Evolutionary conservation across 2,113 vertebrate species (phyloP).

Genomic region (Poicephalus meyeri): DNA sequence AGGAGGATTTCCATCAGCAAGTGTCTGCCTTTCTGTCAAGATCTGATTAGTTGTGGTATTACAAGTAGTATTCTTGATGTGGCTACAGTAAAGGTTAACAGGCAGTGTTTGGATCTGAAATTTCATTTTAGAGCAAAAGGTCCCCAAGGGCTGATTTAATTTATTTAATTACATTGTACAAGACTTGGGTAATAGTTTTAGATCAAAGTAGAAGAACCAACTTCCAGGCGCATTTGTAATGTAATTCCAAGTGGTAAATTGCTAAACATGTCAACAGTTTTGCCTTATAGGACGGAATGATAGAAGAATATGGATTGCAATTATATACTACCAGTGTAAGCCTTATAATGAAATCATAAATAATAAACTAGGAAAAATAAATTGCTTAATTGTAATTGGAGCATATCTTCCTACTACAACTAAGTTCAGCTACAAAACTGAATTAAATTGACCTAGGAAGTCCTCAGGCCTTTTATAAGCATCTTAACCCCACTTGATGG

Average conservation of each 20-base stretch:
- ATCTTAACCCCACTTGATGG: neutral
- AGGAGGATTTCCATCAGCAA: slow-evolving; percentile 39
- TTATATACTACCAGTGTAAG: slow-evolving; percentile 8
- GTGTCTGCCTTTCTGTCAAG: slow-evolving; percentile 60
- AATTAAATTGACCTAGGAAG: neutral
- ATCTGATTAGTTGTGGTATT: slow-evolving; percentile 77
- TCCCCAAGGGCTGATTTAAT: slow-evolving; percentile 75
- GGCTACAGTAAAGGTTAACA: slow-evolving; percentile 73
- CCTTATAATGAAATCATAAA: slow-evolving; percentile 56
- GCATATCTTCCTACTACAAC: neutral
- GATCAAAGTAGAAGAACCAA: slow-evolving; percentile 73
- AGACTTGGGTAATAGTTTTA: slow-evolving; percentile 76
- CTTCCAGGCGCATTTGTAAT: slow-evolving; percentile 72
- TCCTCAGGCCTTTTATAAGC: neutral
- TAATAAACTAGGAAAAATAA: slow-evolving; percentile 7
- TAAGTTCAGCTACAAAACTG: neutral
- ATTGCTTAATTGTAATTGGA: slow-evolving; percentile 34
- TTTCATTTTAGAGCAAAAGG: slow-evolving; percentile 74
- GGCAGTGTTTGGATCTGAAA: slow-evolving; percentile 69
- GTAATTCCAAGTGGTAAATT: slow-evolving; percentile 72
- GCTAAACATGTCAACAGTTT: slow-evolving; percentile 61
- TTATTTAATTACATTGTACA: slow-evolving; percentile 80
- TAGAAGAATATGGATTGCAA: slow-evolving; percentile 31
- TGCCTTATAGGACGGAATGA: slow-evolving; percentile 38
- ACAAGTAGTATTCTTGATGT: slow-evolving; percentile 62